Evolutionary conservation across 2,797 vertebrate species (phyloP).

Genomic region (Apogon talboti): DNA sequence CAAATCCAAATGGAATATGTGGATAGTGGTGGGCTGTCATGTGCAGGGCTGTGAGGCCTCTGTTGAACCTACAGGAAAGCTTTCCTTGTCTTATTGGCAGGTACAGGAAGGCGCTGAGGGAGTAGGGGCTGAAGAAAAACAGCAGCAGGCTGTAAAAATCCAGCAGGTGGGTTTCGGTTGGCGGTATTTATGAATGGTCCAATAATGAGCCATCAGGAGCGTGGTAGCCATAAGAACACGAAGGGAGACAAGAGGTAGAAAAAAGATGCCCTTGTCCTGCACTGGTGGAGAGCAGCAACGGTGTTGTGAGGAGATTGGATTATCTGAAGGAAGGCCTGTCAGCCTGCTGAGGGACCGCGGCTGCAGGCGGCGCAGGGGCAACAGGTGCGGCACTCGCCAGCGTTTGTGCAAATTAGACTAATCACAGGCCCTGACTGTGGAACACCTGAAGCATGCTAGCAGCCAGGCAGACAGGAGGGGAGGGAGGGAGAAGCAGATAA

Average conservation of each 20-base stretch:
- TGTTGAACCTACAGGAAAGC: conserved; percentile 52
- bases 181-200: conserved; percentile 78
- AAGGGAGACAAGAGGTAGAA: conserved; percentile 51
- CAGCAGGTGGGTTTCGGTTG: conserved; percentile 44
- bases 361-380: conserved; percentile 79
- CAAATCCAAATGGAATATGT: conserved; percentile 79
- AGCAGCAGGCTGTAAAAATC: conserved; percentile 55
- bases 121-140: conserved; percentile 49
- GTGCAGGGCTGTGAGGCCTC: conserved; percentile 47
- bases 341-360: conserved; percentile 69
- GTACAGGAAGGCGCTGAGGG: conserved; percentile 38
- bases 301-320: conserved; percentile 77
- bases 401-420: conserved; percentile 82
- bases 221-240: conserved; percentile 66
- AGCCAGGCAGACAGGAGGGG: conserved; percentile 31
- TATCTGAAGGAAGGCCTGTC: conserved; percentile 77
- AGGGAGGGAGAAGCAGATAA: conserved; percentile 15
- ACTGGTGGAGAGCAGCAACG: conserved; percentile 52
- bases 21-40: conserved; percentile 60
- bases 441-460: conserved; percentile 79
- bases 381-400: conserved; percentile 79
- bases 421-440: conserved; percentile 69
- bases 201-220: conserved; percentile 77
- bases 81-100: conserved; percentile 60
- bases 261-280: conserved; percentile 73